Evolutionary conservation across 1,140 invertebrate species (phyloP), one percentile per base, ranked within the genome.

Genomic region (Liolophura sinensis): DNA sequence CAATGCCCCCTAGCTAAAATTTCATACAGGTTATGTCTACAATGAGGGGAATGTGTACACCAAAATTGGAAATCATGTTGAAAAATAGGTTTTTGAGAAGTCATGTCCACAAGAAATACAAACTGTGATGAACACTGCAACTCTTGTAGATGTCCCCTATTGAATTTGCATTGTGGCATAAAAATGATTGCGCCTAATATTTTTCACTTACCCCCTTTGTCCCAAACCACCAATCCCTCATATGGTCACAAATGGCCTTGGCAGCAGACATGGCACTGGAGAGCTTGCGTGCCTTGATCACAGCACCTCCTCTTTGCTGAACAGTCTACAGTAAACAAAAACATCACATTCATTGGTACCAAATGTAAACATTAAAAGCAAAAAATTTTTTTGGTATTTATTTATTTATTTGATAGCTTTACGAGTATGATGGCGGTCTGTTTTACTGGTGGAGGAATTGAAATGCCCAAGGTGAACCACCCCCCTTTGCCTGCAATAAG

Each of bases 231-330:
- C 95, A 95, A 84, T 97, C 95, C 71, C 89, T 89, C 92, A 99
- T 97, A 78, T 99, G 97, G 86, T 99, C 97, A 77, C 91, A 93
- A 58, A 97, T 97, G 48, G 98, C 98, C 86, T 99, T 99, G 16
- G 98, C 97, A 52, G 89, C 89, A 49, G 96, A 99, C 93, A 99
- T 96, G 11, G 98, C 98, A 18, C 96, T 98, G 3, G 96, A 98
- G 89, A 99, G 92, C 86, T 99, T 99, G 59, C 98, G 90, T 9
- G 96, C 96, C 58, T 92, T 92, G 81, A 99, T 99, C 1, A 99
- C 97, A 56, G 96, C 94, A 62, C 95, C 97, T 54, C 98, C 98
- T 74, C 98, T 89, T 80, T 96, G 97, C 84, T 99, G 97, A 20
- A 99, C 95, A 49, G 89, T 95, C 86, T 93, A 88, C 24, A 75